Percentiles rank a stretch among this genome's conserved stretches.
These are phyloP conservation scores for Papilio glaucus DNA, from an alignment of 1,140 invertebrate genomes.

Conservation along the genomic window DNA sequence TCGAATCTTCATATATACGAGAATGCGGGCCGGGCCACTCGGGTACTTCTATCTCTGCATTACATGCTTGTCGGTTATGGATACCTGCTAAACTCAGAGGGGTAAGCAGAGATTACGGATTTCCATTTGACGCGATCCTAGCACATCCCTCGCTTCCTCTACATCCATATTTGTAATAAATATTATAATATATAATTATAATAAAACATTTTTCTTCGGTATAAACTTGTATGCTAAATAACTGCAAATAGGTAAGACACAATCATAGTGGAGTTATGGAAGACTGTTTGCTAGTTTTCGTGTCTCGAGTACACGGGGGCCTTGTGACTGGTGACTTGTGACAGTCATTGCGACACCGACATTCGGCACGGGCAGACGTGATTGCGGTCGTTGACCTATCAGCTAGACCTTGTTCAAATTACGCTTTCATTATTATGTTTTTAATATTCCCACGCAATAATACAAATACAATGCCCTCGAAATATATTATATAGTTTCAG, in stretches of 20 bases:
- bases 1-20: no score
- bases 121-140: no score
- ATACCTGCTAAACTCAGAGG: no score
- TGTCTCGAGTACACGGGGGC: constrained; percentile 42
- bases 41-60: no score
- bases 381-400: constrained; percentile 55
- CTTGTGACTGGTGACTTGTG: constrained; percentile 58
- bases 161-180: no score
- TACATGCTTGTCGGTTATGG: no score
- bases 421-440: constrained; percentile 45
- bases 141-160: no score
- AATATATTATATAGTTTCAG: constrained; percentile 17
- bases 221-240: background rate
- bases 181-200: no score
- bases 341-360: constrained; percentile 52
- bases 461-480: constrained; percentile 1
- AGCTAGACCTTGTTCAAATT: constrained; percentile 45
- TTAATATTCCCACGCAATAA: constrained; percentile 20
- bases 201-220: no score
- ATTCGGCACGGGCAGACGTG: constrained; percentile 47
- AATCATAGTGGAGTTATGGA: background rate
- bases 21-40: no score
- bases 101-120: no score
- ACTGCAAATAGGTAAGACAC: background rate
- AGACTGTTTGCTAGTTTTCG: constrained; percentile 5